These are phyloP conservation scores for Aproaerema taeniolella DNA, from an alignment of 2,888 invertebrate genomes.

Conservation along the genomic window DNA sequence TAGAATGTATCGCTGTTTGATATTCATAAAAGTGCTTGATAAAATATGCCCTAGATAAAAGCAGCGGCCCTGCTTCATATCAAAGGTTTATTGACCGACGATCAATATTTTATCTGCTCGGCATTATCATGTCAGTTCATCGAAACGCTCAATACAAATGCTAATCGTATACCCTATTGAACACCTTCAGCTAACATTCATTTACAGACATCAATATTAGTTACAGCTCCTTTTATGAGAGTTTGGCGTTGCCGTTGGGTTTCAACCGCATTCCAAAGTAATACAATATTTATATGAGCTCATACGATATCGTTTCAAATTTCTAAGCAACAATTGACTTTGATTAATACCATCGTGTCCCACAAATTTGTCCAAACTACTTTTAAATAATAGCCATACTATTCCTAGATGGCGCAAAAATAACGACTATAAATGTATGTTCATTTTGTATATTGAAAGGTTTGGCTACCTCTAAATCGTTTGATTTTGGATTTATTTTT, in stretches of 20 bases:
- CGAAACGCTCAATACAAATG: conserved; percentile 30
- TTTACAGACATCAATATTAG: conserved; percentile 5
- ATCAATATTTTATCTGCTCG: conserved; percentile 45
- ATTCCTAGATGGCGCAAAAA: too few species aligned
- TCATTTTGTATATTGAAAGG: too few species aligned
- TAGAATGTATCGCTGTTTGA: too few species aligned
- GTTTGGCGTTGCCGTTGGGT: neutral
- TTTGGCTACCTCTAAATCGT: too few species aligned
- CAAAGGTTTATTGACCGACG: conserved; percentile 43
- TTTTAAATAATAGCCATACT: too few species aligned
- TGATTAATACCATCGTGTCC: conserved; percentile 45
- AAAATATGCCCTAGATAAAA: conserved; percentile 36
- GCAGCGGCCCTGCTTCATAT: conserved; percentile 29
- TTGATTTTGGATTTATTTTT: too few species aligned
- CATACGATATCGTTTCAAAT: conserved; percentile 29
- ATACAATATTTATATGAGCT: conserved; percentile 30
- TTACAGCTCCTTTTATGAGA: conserved; percentile 7
- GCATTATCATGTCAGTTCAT: conserved; percentile 33
- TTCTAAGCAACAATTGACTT: conserved; percentile 43
- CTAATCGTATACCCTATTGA: conserved; percentile 29
- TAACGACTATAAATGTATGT: too few species aligned
- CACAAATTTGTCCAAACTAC: conserved; percentile 41
- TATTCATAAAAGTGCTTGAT: too few species aligned
- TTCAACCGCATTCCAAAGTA: conserved; percentile 1
- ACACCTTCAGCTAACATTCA: conserved; percentile 15